phyloP scores from a whole-genome alignment of 1,140 invertebrate species.

The Dreissena rostriformis region DNA sequence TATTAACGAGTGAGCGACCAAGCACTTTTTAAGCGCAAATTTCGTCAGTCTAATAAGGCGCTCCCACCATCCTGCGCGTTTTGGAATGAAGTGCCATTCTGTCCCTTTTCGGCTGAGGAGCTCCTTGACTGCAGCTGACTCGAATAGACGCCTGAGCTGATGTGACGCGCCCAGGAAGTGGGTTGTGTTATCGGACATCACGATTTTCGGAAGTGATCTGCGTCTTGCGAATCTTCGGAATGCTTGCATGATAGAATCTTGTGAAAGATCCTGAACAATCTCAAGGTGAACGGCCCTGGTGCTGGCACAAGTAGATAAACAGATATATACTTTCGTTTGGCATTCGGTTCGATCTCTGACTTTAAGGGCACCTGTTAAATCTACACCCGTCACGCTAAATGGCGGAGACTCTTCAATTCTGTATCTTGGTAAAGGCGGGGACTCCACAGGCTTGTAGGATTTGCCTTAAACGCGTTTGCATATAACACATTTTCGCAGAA shows the following conservation, averaged over 20 bases:
- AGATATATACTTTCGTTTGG: constrained; percentile 20
- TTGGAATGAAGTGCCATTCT: constrained; percentile 26
- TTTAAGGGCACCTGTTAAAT: constrained; percentile 16
- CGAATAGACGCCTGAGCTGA: neutral
- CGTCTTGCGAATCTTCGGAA: constrained; percentile 25
- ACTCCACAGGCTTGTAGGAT: neutral
- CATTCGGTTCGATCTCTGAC: neutral
- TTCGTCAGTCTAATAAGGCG: constrained; percentile 16
- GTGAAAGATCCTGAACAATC: constrained; percentile 1
- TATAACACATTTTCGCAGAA: neutral
- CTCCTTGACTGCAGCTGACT: neutral
- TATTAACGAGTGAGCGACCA: constrained; percentile 3
- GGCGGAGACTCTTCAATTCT: constrained; percentile 2
- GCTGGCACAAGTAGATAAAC: constrained; percentile 1
- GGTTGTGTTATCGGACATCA: constrained; percentile 37
- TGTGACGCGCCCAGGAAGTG: constrained; percentile 5
- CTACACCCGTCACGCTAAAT: constrained; percentile 13
- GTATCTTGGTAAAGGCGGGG: neutral
- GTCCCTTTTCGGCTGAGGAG: constrained; percentile 11
- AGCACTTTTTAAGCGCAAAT: constrained; percentile 14
- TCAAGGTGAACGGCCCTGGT: constrained; percentile 24
- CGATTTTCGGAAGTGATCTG: constrained; percentile 10
- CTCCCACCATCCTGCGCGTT: constrained; percentile 36
- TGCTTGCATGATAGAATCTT: constrained; percentile 9
- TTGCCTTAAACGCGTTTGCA: constrained; percentile 15